Base-by-base conservation (phyloP, 2,797 vertebrate genomes). In the Emydoidea blandingii region DNA sequence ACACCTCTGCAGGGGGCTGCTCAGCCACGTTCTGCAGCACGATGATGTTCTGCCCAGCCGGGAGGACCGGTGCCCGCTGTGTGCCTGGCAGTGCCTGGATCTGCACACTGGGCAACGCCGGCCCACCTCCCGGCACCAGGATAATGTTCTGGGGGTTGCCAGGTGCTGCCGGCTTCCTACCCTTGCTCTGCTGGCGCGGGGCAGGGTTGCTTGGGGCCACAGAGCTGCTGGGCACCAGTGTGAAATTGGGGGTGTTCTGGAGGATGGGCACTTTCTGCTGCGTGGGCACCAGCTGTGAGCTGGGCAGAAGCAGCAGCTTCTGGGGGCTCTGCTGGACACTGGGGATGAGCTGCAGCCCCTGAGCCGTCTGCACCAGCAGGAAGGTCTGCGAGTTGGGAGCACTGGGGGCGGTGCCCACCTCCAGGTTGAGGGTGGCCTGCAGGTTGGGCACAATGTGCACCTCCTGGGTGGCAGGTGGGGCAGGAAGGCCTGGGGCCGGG, bases 271-370 rank as follows among this genome's bases (percentile, higher is more conserved):
- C 98, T 96, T 87, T 92, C 50, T 98, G 99, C 96, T 98, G 98
- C 21, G 98, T 88, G 5, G 99, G 98, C 83, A 98, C 83, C 72
- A 98, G 98, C 91, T 97, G 99, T 80, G 98, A 98, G n/a, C 98
- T 44, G 97, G 98, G 25, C 90, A 98, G 89, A 5, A 97, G 97
- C 23, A 98, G 89, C 2, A 98, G 86, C 31, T 98, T 98, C 79
- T 95, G 97, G 0, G 98, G 98, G 1, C 97, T 92, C 12, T 98
- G 98, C 8, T 98, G 98, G 5, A 98, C 98, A 56, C 99, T 98
- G 57, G 99, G 99, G 93, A 99, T 99, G 87, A 99, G 99, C 95
- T 99, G 99, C 85, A 99, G 97, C 68, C 99, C 99, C 83, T 98
- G 99, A 14, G 98, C 97, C 0, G 99, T 99, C 97, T 99, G 99